Evolutionary conservation across 2,113 vertebrate genomes (phyloP).

Genomic region (Rissa tridactyla): DNA sequence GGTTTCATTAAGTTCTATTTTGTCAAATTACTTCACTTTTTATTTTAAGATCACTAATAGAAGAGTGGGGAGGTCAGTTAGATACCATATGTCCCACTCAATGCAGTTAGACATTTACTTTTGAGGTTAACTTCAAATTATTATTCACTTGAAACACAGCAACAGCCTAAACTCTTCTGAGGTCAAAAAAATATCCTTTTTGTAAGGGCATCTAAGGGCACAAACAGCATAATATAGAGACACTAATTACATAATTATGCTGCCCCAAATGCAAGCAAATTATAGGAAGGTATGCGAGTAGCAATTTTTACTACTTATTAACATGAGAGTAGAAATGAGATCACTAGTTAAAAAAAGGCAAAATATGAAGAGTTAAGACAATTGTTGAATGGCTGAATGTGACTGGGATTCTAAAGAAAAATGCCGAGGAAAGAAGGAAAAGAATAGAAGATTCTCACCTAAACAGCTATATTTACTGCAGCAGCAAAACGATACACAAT

Average conservation of each 20-base stretch:
- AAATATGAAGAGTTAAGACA: neutral
- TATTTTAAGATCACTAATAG: neutral
- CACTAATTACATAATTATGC: conserved; percentile 28
- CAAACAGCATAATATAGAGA: conserved; percentile 10
- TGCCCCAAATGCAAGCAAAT: neutral
- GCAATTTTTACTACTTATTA: conserved; percentile 14
- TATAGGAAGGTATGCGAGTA: neutral
- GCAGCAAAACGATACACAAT: neutral
- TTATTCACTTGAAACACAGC: conserved; percentile 20
- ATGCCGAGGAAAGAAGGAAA: neutral
- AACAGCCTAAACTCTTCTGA: conserved; percentile 1
- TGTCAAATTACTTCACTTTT: neutral
- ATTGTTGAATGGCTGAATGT: neutral
- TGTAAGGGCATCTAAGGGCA: neutral
- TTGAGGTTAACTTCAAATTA: conserved; percentile 18
- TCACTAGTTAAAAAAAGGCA: neutral
- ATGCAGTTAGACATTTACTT: neutral
- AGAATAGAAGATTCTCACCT: neutral
- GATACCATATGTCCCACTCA: neutral
- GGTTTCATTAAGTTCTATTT: neutral
- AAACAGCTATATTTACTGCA: conserved; percentile 5
- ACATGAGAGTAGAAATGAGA: neutral
- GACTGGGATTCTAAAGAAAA: neutral
- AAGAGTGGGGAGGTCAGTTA: neutral
- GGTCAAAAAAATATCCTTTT: neutral